Evolutionary conservation across 2,888 invertebrate species (phyloP).

Genomic region (Nemotelus pantherinus): DNA sequence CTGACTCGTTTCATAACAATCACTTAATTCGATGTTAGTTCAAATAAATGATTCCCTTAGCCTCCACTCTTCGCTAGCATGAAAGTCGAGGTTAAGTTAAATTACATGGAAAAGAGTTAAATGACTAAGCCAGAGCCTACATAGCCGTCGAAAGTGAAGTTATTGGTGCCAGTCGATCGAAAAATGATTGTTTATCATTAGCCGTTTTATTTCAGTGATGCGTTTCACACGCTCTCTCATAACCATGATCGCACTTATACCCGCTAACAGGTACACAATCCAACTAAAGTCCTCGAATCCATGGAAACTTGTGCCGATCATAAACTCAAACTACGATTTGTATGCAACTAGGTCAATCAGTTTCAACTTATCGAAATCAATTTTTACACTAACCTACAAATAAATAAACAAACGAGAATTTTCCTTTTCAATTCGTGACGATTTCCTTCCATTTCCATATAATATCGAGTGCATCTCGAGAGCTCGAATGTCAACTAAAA

Average conservation of each 20-base stretch:
- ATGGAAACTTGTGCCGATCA: no score
- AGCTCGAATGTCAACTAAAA: neutral
- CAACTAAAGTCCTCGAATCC: no score
- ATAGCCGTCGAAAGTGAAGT: no score
- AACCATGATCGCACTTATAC: no score
- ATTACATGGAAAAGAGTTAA: neutral
- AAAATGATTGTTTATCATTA: no score
- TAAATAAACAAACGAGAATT: slow-evolving; percentile 25
- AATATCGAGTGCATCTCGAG: neutral
- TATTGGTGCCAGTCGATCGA: no score
- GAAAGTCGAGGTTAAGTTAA: slow-evolving; percentile 7
- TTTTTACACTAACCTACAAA: neutral
- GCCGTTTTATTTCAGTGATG: no score
- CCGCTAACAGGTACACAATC: no score
- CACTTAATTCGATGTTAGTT: slow-evolving; percentile 9
- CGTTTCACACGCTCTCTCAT: no score
- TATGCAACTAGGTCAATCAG: slow-evolving; percentile 18
- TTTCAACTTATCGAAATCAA: slow-evolving; percentile 12
- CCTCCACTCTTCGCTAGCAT: neutral
- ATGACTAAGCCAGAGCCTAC: no score
- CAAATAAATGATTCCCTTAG: slow-evolving; percentile 1
- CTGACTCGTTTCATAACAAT: slow-evolving; percentile 2
- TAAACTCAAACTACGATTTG: neutral
- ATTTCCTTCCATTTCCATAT: slow-evolving; percentile 30
- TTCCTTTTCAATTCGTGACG: slow-evolving; percentile 39